Conservation (phyloP, 1,140 invertebrate genomes). For the Octopus bimaculoides region DNA sequence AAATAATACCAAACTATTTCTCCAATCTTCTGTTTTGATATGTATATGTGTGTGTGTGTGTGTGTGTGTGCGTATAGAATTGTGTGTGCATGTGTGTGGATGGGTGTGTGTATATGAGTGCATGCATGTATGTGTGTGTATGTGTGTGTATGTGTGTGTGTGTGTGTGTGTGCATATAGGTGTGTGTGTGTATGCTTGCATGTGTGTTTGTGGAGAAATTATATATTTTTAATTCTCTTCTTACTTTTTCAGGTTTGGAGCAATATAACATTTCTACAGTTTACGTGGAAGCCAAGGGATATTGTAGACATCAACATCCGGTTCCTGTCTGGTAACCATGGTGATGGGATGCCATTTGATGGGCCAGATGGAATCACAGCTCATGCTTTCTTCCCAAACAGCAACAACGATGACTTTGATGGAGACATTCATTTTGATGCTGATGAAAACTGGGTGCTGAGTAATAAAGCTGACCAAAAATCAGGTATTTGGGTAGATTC, state of each 20-base stretch:
- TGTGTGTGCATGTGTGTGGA: too few relatives aligned
- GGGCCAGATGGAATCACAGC: background rate
- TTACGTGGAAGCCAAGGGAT: background rate
- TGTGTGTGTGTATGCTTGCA: too few relatives aligned
- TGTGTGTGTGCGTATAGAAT: too few relatives aligned
- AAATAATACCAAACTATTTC: too few relatives aligned
- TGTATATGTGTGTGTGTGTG: too few relatives aligned
- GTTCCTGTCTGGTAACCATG: background rate
- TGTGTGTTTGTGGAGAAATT: too few relatives aligned
- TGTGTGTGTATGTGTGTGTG: too few relatives aligned
- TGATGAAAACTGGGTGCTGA: constrained; percentile 26
- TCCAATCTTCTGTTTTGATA: too few relatives aligned
- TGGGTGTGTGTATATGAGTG: too few relatives aligned
- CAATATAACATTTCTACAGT: background rate
- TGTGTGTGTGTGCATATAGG: too few relatives aligned
- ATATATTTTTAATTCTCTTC: too few relatives aligned
- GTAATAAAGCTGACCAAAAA: background rate
- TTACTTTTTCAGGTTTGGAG: background rate
- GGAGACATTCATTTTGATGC: constrained; percentile 61
- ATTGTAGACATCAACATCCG: background rate
- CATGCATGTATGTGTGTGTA: too few relatives aligned
- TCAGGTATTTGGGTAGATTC: background rate
- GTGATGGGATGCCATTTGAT: constrained; percentile 3
- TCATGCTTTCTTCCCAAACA: constrained; percentile 11
- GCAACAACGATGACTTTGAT: background rate